Base-by-base conservation (phyloP, 2,113 vertebrate species). In the Damaliscus lunatus region DNA sequence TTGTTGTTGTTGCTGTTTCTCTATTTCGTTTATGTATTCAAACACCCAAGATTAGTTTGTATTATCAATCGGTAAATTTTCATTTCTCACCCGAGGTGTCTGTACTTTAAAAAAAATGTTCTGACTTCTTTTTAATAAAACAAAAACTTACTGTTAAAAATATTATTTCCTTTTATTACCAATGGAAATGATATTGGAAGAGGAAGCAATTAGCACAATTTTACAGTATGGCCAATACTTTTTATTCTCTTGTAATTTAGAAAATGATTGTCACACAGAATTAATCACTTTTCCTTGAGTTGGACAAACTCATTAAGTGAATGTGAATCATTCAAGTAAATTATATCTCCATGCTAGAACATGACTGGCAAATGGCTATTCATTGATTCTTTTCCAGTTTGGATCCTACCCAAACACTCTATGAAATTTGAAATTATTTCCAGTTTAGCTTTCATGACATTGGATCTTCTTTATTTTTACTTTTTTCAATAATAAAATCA, bases 21-120 rank as follows among this genome's bases (percentile, higher is more conserved):
- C 15, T 77, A 55, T 31, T 81, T 23, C 33, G 7, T 82, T 53
- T 82, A 53, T 43, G 21, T 62, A 15, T 19, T 82, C 36, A 86
- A 88, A 91, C 96, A 71, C 12, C 17, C 17, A 74, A 60, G 77
- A 46, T 82, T 50, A 91, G 94, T 13, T 50, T 60, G 77, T 86
- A 88, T 90, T 94, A 27, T 80, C 88, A 88, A 96, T 78, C 17
- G 33, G 83, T 60, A 97, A 77, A 43, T 78, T 90, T 93, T 83
- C 13, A 31, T 87, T 1, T 91, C 33, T 89, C 53, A 85, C 43
- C 86, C 52, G 64, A 78, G 36, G 27, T 31, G 12, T 94, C 64
- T 31, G 13, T 80, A 6, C 10, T 53, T 93, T 0, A 36, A 71
- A 94, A 96, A 77, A 80, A 6, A 55, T 19, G 1, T 14, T 40